Conservation (phyloP, 2,797 vertebrate species). For the Enteromius afrohamiltoni region DNA sequence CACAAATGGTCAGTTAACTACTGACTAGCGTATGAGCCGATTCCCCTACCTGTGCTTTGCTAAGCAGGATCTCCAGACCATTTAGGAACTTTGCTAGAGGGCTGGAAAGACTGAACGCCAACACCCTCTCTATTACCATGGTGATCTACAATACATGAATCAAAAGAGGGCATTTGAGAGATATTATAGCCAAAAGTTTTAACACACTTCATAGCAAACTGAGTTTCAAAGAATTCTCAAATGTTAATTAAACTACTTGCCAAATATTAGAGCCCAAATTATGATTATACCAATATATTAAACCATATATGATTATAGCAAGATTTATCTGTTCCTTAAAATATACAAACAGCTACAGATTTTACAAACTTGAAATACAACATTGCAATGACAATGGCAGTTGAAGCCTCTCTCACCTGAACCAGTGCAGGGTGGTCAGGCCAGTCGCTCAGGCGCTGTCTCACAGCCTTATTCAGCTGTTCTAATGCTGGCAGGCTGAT, state of each 20-base stretch:
- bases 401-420: slow-evolving; percentile 78
- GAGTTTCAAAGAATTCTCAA: background rate
- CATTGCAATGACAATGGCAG: background rate
- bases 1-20: background rate
- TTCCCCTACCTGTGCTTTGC: slow-evolving; percentile 90
- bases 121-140: slow-evolving; percentile 89
- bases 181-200: background rate
- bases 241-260: background rate
- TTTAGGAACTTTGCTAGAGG: slow-evolving; percentile 94
- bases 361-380: background rate
- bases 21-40: background rate
- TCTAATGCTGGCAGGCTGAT: slow-evolving; percentile 87
- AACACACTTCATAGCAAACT: background rate
- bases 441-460: slow-evolving; percentile 86
- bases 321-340: background rate
- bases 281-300: background rate
- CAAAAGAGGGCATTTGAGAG: background rate
- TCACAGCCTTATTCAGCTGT: slow-evolving; percentile 80
- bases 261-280: background rate
- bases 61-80: slow-evolving; percentile 94
- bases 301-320: too few species aligned
- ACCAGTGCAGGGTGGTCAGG: slow-evolving; percentile 91
- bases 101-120: slow-evolving; percentile 87
- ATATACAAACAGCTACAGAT: background rate
- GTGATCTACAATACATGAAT: slow-evolving; percentile 76